These are phyloP conservation scores for Frieseomelitta varia DNA, from an alignment of 1,140 invertebrate species.

Conservation along the genomic window DNA sequence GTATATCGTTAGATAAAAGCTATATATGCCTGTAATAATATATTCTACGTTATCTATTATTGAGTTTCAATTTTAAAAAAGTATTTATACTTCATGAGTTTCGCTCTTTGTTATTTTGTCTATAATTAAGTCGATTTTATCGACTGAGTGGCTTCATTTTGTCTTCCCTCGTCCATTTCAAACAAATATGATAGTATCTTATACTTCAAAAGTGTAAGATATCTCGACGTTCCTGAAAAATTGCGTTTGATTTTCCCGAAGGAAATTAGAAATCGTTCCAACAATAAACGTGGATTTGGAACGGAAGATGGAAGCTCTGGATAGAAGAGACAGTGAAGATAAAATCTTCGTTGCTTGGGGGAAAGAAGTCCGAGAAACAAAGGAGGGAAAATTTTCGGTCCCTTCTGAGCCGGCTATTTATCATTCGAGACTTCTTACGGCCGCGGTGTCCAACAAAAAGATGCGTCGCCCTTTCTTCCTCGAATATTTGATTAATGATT, in stretches of 20 bases:
- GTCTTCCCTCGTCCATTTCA: no score
- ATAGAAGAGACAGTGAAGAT: background rate
- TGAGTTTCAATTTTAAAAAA: no score
- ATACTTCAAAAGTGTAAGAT: no score
- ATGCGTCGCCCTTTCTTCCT: background rate
- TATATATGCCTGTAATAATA: no score
- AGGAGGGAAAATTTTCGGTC: background rate
- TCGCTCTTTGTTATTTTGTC: no score
- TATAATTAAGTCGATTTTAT: no score
- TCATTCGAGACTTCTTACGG: slow-evolving; percentile 6
- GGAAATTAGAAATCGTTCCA: background rate
- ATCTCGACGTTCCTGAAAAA: no score
- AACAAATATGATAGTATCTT: no score
- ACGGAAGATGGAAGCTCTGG: background rate
- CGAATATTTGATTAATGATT: slow-evolving; percentile 20
- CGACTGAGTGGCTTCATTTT: no score
- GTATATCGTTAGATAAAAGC: no score
- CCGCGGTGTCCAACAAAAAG: background rate
- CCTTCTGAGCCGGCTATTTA: slow-evolving; percentile 1
- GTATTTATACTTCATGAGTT: no score
- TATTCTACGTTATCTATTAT: no score
- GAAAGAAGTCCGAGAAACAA: slow-evolving; percentile 10
- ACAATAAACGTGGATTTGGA: background rate
- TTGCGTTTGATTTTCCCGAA: background rate
- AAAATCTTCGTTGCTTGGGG: background rate